These are phyloP conservation scores for Urocyon cinereoargenteus DNA, from an alignment of 2,797 vertebrate species.

Conservation along the genomic window DNA sequence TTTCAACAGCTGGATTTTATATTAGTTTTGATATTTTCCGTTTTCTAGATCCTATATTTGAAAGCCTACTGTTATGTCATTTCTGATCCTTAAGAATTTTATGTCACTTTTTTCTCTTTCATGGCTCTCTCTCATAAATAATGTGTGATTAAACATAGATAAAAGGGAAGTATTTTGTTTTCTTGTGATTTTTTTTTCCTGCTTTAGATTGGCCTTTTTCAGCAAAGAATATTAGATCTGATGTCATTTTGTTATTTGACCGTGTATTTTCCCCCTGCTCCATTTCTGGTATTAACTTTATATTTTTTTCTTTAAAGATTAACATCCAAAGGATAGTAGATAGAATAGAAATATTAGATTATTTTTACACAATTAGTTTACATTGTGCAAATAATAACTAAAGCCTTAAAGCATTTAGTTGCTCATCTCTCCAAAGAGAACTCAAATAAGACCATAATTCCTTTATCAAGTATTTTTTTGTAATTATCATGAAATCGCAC, in stretches of 20 bases:
- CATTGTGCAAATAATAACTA: not conserved
- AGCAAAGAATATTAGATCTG: not conserved
- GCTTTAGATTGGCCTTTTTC: not conserved
- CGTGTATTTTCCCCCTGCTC: not conserved
- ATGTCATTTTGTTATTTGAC: not conserved
- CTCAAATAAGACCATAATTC: not conserved
- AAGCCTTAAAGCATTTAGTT: not conserved
- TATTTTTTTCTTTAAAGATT: not conserved
- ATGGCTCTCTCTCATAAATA: not conserved
- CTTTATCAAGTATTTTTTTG: not conserved
- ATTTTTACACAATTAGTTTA: not conserved
- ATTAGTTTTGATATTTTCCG: slow-evolving; percentile 14
- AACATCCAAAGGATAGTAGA: not conserved
- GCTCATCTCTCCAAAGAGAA: not conserved
- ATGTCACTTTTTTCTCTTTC: not conserved
- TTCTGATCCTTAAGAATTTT: slow-evolving; percentile 4
- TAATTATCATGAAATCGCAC: not conserved
- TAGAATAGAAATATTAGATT: not conserved
- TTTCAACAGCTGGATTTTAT: slow-evolving; percentile 41
- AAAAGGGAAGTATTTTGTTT: slow-evolving; percentile 12
- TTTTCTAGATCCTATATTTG: slow-evolving; percentile 35
- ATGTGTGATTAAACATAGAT: not conserved
- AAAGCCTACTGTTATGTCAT: not conserved
- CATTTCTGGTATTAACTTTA: not conserved
- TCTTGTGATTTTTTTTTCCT: not conserved